Percentiles rank a stretch among this genome's conserved stretches.
These are phyloP conservation scores for Epizoanthus scotinus DNA, from an alignment of 92 coral and sea anemone genomes.

Conservation along the genomic window DNA sequence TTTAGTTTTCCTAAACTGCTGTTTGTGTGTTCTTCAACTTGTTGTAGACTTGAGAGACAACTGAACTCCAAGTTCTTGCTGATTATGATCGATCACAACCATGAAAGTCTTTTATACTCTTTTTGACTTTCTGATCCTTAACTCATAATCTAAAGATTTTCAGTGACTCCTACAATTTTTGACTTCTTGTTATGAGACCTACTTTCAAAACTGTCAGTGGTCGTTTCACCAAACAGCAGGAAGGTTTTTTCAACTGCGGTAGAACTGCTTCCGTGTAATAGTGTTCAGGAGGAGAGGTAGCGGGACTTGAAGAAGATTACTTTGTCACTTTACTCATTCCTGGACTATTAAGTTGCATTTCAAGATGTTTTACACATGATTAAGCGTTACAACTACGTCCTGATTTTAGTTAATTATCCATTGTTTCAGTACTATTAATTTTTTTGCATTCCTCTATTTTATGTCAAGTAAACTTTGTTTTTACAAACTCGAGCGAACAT, in stretches of 20 bases:
- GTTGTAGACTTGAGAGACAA: neutral
- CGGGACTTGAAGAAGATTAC: no score
- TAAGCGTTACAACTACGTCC: no score
- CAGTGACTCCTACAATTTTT: neutral
- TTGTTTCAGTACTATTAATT: no score
- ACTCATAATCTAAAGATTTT: slow-evolving; percentile 24
- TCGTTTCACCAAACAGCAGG: slow-evolving; percentile 10
- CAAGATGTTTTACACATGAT: no score
- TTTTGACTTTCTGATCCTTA: neutral
- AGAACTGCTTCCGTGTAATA: neutral
- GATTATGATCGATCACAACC: neutral
- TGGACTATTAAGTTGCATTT: no score
- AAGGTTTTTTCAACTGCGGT: neutral
- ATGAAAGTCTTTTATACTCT: slow-evolving; percentile 6
- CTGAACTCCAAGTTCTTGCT: neutral
- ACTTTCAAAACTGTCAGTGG: slow-evolving; percentile 11
- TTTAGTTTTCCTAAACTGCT: neutral
- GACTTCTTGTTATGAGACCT: neutral
- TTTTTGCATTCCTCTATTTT: no score
- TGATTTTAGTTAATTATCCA: no score
- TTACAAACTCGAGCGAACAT: no score
- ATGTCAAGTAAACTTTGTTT: no score
- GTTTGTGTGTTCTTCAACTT: neutral
- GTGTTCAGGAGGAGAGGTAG: no score
- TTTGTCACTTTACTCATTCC: no score